phyloP scores from a whole-genome alignment of 2,797 vertebrate genomes.

The Danio tinwini region DNA sequence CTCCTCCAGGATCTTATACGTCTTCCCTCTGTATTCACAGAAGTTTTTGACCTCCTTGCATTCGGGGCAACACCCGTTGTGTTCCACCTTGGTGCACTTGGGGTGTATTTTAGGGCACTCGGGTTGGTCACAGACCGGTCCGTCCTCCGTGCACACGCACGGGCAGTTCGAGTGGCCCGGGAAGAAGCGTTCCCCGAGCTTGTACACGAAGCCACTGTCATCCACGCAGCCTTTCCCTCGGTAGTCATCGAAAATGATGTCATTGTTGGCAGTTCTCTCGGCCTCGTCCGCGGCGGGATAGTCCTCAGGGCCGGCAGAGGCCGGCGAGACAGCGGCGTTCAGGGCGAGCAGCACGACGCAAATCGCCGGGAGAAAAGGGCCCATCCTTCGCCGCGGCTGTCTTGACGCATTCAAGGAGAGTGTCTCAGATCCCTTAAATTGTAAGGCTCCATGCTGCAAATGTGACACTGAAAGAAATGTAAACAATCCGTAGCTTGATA shows the following conservation, averaged over 20 bases:
- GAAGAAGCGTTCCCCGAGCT: constrained; percentile 97
- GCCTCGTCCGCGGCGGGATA: constrained; percentile 88
- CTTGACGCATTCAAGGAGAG: constrained; percentile 73
- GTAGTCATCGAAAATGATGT: constrained; percentile 98
- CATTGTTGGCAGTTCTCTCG: constrained; percentile 89
- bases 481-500: constrained; percentile 60
- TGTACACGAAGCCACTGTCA: constrained; percentile 99
- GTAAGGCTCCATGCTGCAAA: constrained; percentile 59
- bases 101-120: constrained; percentile 99
- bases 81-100: constrained; percentile 99
- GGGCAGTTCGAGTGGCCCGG: constrained; percentile 99
- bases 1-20: constrained; percentile 98
- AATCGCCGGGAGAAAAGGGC: constrained; percentile 86
- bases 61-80: constrained; percentile 98
- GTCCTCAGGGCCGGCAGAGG: constrained; percentile 91
- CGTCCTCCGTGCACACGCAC: constrained; percentile 97
- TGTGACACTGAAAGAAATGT: constrained; percentile 39
- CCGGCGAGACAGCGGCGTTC: constrained; percentile 81
- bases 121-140: constrained; percentile 97
- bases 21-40: constrained; percentile 98
- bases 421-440: constrained; percentile 68
- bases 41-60: constrained; percentile 99
- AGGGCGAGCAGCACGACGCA: constrained; percentile 88
- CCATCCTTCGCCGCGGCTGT: constrained; percentile 86
- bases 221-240: constrained; percentile 98